Conservation (phyloP, 2,888 invertebrate species). For the Anarsia innoxiella region DNA sequence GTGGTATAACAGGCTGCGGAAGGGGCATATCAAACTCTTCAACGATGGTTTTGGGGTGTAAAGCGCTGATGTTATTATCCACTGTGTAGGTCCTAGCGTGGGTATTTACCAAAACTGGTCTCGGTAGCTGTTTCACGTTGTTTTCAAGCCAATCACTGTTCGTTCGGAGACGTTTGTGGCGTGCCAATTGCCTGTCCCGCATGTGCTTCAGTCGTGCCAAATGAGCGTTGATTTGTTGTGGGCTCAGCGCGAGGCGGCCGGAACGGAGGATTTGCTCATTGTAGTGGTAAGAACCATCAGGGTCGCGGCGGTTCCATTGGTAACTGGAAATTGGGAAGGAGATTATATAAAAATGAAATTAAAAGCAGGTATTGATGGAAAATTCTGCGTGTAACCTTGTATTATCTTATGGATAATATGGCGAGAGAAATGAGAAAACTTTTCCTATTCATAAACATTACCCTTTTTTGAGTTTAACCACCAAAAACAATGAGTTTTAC, state of each 20-base stretch:
- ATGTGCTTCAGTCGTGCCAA: conserved; percentile 54
- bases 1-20: conserved; percentile 31
- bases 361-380: too few species aligned
- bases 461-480: too few species aligned
- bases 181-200: conserved; percentile 57
- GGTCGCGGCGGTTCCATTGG: conserved; percentile 64
- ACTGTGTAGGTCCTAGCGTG: conserved; percentile 72
- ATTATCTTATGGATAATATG: too few species aligned
- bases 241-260: conserved; percentile 55
- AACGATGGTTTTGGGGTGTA: conserved; percentile 76
- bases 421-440: too few species aligned
- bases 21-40: conserved; percentile 67
- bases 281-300: conserved; percentile 57
- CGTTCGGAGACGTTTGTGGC: conserved; percentile 40
- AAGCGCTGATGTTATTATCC: conserved; percentile 67
- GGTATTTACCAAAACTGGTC: conserved; percentile 53
- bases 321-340: conserved; percentile 40
- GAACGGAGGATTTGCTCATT: conserved; percentile 60
- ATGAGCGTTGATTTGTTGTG: conserved; percentile 54
- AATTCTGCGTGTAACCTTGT: too few species aligned
- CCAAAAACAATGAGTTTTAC: too few species aligned
- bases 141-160: conserved; percentile 55
- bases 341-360: too few species aligned
- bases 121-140: conserved; percentile 28
- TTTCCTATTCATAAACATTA: too few species aligned